Base-by-base conservation (phyloP, 2,113 vertebrate species). In the Anguilla japonica region DNA sequence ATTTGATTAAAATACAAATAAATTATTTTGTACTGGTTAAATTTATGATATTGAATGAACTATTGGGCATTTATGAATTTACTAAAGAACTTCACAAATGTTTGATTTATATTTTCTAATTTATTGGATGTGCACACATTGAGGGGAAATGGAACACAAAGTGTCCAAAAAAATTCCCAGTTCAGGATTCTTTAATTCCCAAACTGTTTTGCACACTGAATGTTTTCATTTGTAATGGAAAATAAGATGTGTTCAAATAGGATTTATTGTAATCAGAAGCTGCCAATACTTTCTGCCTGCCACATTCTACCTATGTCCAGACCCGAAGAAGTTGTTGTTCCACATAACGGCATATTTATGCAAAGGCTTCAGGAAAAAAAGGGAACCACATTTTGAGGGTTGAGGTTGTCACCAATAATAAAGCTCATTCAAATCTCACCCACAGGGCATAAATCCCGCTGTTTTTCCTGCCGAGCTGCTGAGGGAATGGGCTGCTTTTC, bases 401-500 rank as follows among this genome's bases (percentile, higher is more conserved):
- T 75, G 71, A n/a, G 71, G 71, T 13, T 75, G 71, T 75, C 71
- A 75, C 71, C 71, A 75, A 13, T 34, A 75, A 75, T 75, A 75
- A 75, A 75, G n/a, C 71, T 34, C 71, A 75, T 34, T 75, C 71
- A 75, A 34, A 75, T 75, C 29, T 75, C 71, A 34, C 71, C 71
- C 71, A 75, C 71, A 34, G 71, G 71, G 71, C 29, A 26, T 75
- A 75, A 75, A 29, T 75, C n/a, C 8, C n/a, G 34, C 29, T 34
- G n/a, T 75, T 75, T 34, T 34, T 34, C 71, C 71, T 34, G 11
- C 29, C 34, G 71, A 75, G n/a, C 9, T 34, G n/a, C 71, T 29
- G 71, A 75, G 34, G 71, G 71, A 75, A 34, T 26, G 26, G 71
- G 71, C 71, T 75, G 71, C 29, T 75, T 75, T 75, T 34, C 29